Evolutionary conservation across 2,113 vertebrate genomes (phyloP), one percentile per base, ranked within the genome.

Genomic region (Tachysurus fulvidraco): DNA sequence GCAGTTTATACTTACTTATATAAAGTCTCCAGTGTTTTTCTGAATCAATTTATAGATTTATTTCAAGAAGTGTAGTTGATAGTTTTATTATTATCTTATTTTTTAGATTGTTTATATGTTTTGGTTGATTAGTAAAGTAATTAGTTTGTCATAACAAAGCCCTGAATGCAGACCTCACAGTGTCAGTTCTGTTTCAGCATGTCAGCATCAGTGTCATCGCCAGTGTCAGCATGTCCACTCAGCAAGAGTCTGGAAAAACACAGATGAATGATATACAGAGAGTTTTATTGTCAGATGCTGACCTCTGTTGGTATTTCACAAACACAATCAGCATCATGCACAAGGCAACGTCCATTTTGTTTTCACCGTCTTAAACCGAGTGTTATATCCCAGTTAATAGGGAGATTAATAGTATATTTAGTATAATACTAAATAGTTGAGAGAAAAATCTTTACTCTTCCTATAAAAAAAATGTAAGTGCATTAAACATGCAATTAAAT

Each of bases 231-330:
- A 59, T 55, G 25, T 78, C 74, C 25, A 25, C 13, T 50, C n/a
- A 57, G 50, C 8, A 79, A 79, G 17, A 55, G 16, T 28, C n/a
- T 30, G 17, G 10, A 25, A 21, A 59, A 41, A 79, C 17, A 41
- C 59, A 80, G 30, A 59, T 36, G 36, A 1, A 36, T 36, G 2
- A 36, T 36, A 36, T 2, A 36, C 36, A 36, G 14, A 55, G 17
- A 52, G 13, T 62, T 81, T 62, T 62, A 62, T 67, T 83, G 81
- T 83, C 14, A 54, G 81, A 83, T 88, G 25, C 57, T 85, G 87
- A 71, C 83, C 83, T 85, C 87, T 88, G 78, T 69, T 82, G 87
- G 76, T 54, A 25, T 54, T 52, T 60, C 11, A 13, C 8, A 41
- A 57, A 41, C 28, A 41, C 3, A 59, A 23, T 41, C 78, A 79